These are phyloP conservation scores for Triplophysa siluroides DNA, from an alignment of 2,113 vertebrate genomes.

Conservation along the genomic window DNA sequence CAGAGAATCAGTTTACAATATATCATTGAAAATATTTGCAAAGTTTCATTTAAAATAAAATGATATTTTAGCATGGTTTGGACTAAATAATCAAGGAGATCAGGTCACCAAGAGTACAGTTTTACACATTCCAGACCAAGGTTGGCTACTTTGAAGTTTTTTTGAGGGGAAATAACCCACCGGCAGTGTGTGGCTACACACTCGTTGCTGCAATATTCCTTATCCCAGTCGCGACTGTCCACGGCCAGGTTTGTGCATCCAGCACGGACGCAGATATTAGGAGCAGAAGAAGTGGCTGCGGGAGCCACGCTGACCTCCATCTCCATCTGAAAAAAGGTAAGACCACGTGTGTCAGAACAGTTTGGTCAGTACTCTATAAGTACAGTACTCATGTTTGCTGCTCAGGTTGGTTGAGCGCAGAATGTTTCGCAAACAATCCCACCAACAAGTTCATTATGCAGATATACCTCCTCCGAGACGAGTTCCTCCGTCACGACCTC, in stretches of 20 bases:
- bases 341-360: background rate
- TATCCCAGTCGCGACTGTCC: constrained; percentile 89
- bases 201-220: constrained; percentile 90
- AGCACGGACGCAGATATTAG: constrained; percentile 76
- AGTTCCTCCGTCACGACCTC: constrained; percentile 10
- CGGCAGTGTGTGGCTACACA: constrained; percentile 93
- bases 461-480: constrained; percentile 19
- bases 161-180: constrained; percentile 57
- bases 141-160: no score
- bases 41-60: no score
- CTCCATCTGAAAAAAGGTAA: constrained; percentile 77
- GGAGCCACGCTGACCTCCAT: constrained; percentile 82
- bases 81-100: no score
- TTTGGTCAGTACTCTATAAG: background rate
- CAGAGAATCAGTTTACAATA: background rate
- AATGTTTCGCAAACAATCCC: no score
- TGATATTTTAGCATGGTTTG: no score
- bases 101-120: no score
- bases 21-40: no score
- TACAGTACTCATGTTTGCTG: no score
- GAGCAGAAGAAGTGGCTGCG: constrained; percentile 61
- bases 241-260: constrained; percentile 86
- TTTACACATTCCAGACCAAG: no score
- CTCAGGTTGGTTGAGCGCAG: no score
- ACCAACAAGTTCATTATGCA: no score